Base-by-base conservation (phyloP, 2,113 vertebrate genomes). In the Electrona antarctica region DNA sequence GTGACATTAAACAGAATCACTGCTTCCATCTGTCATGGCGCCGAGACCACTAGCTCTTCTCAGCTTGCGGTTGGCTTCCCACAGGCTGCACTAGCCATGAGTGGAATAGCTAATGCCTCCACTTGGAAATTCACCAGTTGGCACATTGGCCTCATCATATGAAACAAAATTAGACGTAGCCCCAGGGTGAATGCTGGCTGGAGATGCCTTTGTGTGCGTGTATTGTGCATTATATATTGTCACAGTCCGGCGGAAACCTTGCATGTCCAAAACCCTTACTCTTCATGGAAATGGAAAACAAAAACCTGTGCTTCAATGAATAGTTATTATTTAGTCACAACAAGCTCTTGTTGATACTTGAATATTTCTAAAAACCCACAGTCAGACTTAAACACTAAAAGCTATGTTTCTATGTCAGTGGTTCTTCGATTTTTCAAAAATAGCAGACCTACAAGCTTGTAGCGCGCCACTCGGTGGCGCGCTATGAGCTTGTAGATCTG, bases 1-100 rank as follows among this genome's bases (percentile, higher is more conserved):
- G 76, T 73, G 63, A 46, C 86, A 88, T 92, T 85, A 89, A 92
- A 92, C 79, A 79, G 78, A 83, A 92, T 90, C 84, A 88, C 64
- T 65, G 77, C 70, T 81, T 80, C 86, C 85, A 88, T 87, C 85
- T 90, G 86, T 80, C 67, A 33, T 7, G 13, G 65, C 33, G 52
- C 72, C 29, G 62, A 73, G 57, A 58, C 75, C 15, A 45, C 81
- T 60, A 60, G 50, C 68, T 65, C 60, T 74, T 74, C 79, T 79
- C 80, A 71, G 77, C 64, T 67, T 86, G 83, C 64, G 74, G 68
- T 71, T 76, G 65, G 51, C 85, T 70, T 85, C 80, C 74, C 71
- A 77, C 67, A 49, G 62, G 46, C 66, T 54, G 67, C 9, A 11
- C 61, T 74, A 60, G 71, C 73, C 78, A 78, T 73, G 79, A 86